Evolutionary conservation across 2,113 vertebrate species (phyloP), one percentile per base, ranked within the genome.

Genomic region (Centropristis striata): DNA sequence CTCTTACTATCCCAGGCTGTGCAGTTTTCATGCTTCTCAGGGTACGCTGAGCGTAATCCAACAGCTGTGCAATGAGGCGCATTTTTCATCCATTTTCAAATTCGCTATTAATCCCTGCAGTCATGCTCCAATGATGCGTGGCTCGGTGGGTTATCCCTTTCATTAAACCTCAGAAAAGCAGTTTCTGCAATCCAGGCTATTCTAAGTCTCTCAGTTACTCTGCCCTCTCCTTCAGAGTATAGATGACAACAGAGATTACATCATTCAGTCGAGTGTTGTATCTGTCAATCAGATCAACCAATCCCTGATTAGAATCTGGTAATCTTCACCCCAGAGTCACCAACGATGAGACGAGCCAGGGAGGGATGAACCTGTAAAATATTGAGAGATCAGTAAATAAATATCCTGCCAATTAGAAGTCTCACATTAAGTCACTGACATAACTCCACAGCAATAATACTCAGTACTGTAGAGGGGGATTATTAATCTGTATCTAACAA

Each of bases 291-390:
- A 58, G 50, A 27, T 84, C 50, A 68, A 80, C 70, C 72, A 81
- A 81, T 90, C 85, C 78, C 83, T 82, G 87, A 88, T 95, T 92
- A 96, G 90, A 95, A 94, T 90, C 91, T 90, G 71, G 94, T 95
- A 77, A 94, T 92, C 85, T 85, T 92, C 57, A 93, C 86, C 79
- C 92, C 95, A 32, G 92, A 84, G 80, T 95, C 94, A 3, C 95
- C 95, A 10, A 95, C 95, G 39, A 96, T 94, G 72, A 96, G 88
- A 66, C 95, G 92, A 20, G 94, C 92, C 85, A 96, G 77, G 69
- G 94, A 92, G 10, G 94, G 94, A 89, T 95, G 95, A 86, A 96
- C 88, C 95, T 96, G 81, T n/a, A 37, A 76, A 54, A 84, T 14
- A 77, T n/a, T 18, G 9, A 74, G 28, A 81, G 54, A 87, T 36